Base-by-base conservation (phyloP, 2,888 invertebrate genomes). In the Acleris emargana region DNA sequence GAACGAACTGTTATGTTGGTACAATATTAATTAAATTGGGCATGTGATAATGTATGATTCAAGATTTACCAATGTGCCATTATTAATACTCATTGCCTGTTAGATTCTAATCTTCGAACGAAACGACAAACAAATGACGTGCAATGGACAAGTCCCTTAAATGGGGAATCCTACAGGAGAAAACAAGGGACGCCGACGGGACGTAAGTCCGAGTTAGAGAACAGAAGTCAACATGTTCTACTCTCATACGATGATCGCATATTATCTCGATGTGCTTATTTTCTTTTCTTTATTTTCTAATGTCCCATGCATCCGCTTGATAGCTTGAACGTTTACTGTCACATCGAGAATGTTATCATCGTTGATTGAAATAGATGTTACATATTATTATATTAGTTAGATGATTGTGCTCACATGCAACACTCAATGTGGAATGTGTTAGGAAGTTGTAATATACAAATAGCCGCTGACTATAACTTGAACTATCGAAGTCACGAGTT, bases 151-250 rank as follows among this genome's bases (percentile, higher is more conserved):
- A 85, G 81, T 78, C 74, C 79, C 71, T 73, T 78, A 68, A 76
- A 84, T 73, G 90, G 84, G 73, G 93, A 93, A 82, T 88, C 88
- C 72, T 94, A 94, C 88, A 92, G 94, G 76, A 93, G 94, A 82
- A 94, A 94, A 87, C 94, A 94, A 83, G 94, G 93, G 85, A 38
- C n/a, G 25, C 91, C 93, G 75, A 90, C 93, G 78, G 94, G 94
- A 86, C 94, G 94, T 94, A 94, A 94, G 94, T 94, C 87, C 81
- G 73, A 69, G 80, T 76, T 82, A 82, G 75, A 81, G 73, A 72
- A 62, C 64, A 67, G 62, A 75, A 59, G 67, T 64, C 60, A 66
- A 67, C 60, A 55, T 59, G 73, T 75, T 71, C 80, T 78, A 80
- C 80, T 78, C 79, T 80, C 77, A 82, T 84, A 85, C 87, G 88